Evolutionary conservation across 2,797 vertebrate genomes (phyloP).

Genomic region (Lates japonicus): DNA sequence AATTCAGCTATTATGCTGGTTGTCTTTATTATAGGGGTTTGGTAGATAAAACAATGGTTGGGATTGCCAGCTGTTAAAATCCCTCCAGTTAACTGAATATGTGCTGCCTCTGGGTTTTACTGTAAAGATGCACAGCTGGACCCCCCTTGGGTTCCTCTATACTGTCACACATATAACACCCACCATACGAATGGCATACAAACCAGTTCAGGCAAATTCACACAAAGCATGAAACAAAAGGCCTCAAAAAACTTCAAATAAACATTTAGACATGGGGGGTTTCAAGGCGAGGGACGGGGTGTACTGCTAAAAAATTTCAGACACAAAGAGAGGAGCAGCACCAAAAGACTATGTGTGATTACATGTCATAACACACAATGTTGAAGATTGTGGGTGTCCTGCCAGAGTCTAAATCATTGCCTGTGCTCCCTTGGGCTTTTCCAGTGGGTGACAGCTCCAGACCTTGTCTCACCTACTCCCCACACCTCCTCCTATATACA

Average conservation of each 20-base stretch:
- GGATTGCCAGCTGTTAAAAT: conserved; percentile 35
- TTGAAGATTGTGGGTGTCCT: conserved; percentile 64
- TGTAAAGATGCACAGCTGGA: conserved; percentile 63
- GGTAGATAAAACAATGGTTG: conserved; percentile 9
- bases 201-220: conserved; percentile 21
- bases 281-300: not conserved
- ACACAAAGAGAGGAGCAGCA: conserved; percentile 42
- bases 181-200: conserved; percentile 10
- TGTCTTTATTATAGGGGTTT: conserved; percentile 4
- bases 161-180: conserved; percentile 6
- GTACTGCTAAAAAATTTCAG: conserved; percentile 5
- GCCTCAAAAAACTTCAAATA: conserved; percentile 14
- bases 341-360: conserved; percentile 57
- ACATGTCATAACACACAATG: conserved; percentile 53
- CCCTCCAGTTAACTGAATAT: conserved; percentile 15
- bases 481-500: conserved; percentile 21
- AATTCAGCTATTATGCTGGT: not conserved
- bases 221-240: conserved; percentile 5
- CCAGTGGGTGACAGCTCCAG: conserved; percentile 66
- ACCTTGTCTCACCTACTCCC: conserved; percentile 62
- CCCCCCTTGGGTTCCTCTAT: conserved; percentile 25
- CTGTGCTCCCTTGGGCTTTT: conserved; percentile 49
- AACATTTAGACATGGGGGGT: conserved; percentile 12
- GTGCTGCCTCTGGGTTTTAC: conserved; percentile 34
- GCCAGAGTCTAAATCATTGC: conserved; percentile 70